These are phyloP conservation scores for Drosophila flavopinicola DNA, from an alignment of 2,888 invertebrate species.

Conservation along the genomic window DNA sequence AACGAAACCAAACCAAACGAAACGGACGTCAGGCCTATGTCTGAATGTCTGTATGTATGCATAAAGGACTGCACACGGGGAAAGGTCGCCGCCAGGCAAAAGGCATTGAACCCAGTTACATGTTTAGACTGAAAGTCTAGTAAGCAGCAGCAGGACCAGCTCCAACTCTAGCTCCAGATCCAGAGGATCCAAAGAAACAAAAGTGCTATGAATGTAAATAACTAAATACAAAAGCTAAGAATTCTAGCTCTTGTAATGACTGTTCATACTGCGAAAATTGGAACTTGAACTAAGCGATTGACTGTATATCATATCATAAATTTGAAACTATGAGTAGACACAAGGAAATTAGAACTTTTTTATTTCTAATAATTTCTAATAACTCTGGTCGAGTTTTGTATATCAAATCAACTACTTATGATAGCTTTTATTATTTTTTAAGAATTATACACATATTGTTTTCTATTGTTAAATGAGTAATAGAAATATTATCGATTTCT, in stretches of 20 bases:
- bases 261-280: no score
- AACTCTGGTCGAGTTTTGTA: no score
- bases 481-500: no score
- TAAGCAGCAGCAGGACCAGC: neutral
- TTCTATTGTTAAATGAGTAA: no score
- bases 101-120: slow-evolving; percentile 55
- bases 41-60: slow-evolving; percentile 2
- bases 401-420: no score
- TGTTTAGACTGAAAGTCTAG: slow-evolving; percentile 33
- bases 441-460: no score
- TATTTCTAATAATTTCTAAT: no score
- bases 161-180: neutral
- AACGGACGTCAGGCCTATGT: slow-evolving; percentile 38
- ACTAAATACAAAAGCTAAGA: neutral
- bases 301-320: neutral
- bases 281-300: no score
- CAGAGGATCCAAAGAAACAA: neutral
- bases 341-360: no score
- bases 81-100: slow-evolving; percentile 55
- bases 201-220: neutral
- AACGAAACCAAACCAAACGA: slow-evolving; percentile 2
- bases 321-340: no score
- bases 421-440: no score
- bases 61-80: slow-evolving; percentile 16
- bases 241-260: neutral